Percentiles rank a stretch among this genome's conserved stretches.
phyloP scores from a whole-genome alignment of 2,113 vertebrate genomes.

The Pterocles orientalis region DNA sequence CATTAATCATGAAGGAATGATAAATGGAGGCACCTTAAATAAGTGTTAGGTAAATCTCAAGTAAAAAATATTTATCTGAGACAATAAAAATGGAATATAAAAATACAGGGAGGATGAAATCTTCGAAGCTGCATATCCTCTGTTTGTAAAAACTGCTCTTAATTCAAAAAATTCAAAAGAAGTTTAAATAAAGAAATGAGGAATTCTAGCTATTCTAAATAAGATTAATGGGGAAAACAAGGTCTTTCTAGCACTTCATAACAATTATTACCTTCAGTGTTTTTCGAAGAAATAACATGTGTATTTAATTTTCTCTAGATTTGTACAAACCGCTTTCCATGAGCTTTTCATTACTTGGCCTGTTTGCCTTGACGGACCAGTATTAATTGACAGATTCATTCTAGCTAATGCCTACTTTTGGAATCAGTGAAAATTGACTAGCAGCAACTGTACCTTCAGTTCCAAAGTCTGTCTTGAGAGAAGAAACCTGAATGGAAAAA shows the following conservation, averaged over 20 bases:
- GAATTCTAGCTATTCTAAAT: neutral
- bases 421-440: neutral
- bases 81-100: neutral
- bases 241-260: neutral
- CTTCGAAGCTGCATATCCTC: neutral
- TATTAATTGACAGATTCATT: neutral
- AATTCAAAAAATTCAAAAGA: neutral
- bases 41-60: neutral
- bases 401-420: neutral
- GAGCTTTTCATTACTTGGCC: neutral
- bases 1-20: neutral
- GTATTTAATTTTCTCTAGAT: neutral
- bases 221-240: neutral
- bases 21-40: neutral
- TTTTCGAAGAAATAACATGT: neutral
- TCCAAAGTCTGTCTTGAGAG: neutral
- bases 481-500: neutral
- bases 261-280: neutral
- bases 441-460: neutral
- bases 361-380: neutral
- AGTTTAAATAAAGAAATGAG: neutral
- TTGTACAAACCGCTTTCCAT: neutral
- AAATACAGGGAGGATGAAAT: neutral
- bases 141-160: neutral
- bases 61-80: neutral